Base-by-base conservation (phyloP, 2,113 vertebrate species). In the Cyprinodon tularosa region DNA sequence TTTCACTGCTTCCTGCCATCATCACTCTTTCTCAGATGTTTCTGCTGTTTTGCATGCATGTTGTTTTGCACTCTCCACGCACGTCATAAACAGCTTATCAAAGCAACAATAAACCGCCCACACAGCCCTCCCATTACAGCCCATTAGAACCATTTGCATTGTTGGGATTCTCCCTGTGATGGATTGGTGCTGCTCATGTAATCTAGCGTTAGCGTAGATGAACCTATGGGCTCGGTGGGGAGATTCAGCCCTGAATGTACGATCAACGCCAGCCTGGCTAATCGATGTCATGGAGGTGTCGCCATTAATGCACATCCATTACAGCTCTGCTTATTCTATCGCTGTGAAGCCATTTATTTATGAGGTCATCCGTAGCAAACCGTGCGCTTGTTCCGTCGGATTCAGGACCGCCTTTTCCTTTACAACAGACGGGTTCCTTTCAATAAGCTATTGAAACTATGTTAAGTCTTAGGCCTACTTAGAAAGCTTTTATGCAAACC, bases 81-180 rank as follows among this genome's bases (percentile, higher is more conserved):
- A 57, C 78, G 79, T 90, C 87, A 91, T 67, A 68, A 13, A 17
- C 80, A 63, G 68, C 85, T 86, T 86, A 89, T 87, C 84, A 86
- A 77, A 89, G 82, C 86, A 87, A 86, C 87, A 84, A 87, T 76
- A 74, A 83, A 65, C 60, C 53, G 12, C 85, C 82, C 80, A 83
- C 87, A 22, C 87, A 44, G 60, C 38, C 83, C 66, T 72, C 72
- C 81, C 78, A 83, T 80, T 72, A 82, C 62, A 62, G 77, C 12
- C 81, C 88, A 85, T 88, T 77, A 88, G 71, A 80, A 64, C 44
- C 80, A 39, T 70, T 78, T 42, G 66, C 84, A 88, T 88, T 80
- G 85, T 72, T 85, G 73, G 71, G 78, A 85, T 85, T 83, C 85
- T 84, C 66, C 38, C 20, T 50, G 74, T 67, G 66, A 65, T 76